Evolutionary conservation across 2,797 vertebrate genomes (phyloP).

Genomic region (Antennarius maculatus): DNA sequence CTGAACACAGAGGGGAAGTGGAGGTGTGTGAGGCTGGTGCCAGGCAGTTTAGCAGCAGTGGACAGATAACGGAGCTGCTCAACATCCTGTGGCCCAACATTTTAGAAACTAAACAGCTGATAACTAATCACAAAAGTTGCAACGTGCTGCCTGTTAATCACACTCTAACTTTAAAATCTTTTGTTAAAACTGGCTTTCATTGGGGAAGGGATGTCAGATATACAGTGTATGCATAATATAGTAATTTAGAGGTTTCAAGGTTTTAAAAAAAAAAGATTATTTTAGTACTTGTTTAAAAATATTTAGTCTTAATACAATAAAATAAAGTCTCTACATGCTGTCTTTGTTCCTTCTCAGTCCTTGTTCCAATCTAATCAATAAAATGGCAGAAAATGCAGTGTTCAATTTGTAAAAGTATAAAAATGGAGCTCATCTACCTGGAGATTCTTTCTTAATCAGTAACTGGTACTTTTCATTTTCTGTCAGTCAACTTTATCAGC

Average conservation of each 20-base stretch:
- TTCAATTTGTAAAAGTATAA: too few species aligned
- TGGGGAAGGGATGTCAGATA: neutral
- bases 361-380: too few species aligned
- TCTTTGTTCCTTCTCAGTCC: neutral
- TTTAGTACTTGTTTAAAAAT: too few species aligned
- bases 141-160: conserved; percentile 29
- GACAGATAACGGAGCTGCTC: conserved; percentile 56
- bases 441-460: neutral
- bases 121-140: conserved; percentile 41
- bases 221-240: neutral
- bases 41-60: conserved; percentile 57
- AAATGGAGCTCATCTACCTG: too few species aligned
- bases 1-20: conserved; percentile 29
- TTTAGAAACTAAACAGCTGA: conserved; percentile 42
- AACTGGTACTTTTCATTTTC: neutral
- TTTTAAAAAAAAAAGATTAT: neutral
- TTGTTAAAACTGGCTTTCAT: neutral
- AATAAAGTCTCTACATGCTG: neutral
- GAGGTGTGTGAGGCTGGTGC: conserved; percentile 28
- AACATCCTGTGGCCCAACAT: conserved; percentile 26
- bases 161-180: conserved; percentile 7
- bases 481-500: neutral
- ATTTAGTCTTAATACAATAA: too few species aligned
- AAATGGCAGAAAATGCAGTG: too few species aligned
- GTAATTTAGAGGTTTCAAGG: neutral